These are phyloP conservation scores for Andrena haemorrhoa DNA, from an alignment of 2,888 invertebrate species.

Conservation along the genomic window DNA sequence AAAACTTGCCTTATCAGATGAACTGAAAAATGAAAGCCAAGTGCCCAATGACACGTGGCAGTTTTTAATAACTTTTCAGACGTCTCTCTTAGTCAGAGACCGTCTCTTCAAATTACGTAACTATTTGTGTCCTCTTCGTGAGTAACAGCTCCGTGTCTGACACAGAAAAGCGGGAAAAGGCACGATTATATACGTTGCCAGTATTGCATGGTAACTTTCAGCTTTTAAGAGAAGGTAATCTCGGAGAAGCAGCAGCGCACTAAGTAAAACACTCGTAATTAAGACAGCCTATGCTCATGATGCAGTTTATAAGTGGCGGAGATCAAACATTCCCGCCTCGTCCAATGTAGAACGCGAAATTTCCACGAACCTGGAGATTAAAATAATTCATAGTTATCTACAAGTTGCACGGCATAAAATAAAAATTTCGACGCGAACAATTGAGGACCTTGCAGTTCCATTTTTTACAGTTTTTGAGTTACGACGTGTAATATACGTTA, in stretches of 20 bases:
- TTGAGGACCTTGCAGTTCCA: too few species aligned
- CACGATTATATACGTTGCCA: slow-evolving; percentile 11
- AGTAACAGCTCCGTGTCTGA: slow-evolving; percentile 2
- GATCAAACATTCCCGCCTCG: not conserved
- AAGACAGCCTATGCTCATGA: slow-evolving; percentile 2
- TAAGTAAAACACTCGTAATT: slow-evolving; percentile 18
- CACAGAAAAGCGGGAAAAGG: not conserved
- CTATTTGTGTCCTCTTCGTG: not conserved
- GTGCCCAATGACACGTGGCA: not conserved
- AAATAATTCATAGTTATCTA: not conserved
- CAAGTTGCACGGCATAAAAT: not conserved
- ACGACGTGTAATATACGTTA: too few species aligned
- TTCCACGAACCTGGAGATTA: not conserved
- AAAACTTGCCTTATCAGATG: too few species aligned
- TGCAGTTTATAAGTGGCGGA: not conserved
- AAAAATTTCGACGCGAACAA: not conserved
- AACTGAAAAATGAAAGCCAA: not conserved
- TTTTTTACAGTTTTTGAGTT: too few species aligned
- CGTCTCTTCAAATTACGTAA: not conserved
- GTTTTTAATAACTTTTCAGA: not conserved
- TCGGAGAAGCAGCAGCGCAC: not conserved
- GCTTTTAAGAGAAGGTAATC: slow-evolving; percentile 29
- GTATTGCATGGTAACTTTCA: slow-evolving; percentile 16
- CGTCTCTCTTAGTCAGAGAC: not conserved
- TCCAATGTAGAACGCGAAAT: not conserved